These are phyloP conservation scores for Pseudococcus jackbeardsleyi DNA, from an alignment of 2,888 invertebrate genomes.

Conservation along the genomic window DNA sequence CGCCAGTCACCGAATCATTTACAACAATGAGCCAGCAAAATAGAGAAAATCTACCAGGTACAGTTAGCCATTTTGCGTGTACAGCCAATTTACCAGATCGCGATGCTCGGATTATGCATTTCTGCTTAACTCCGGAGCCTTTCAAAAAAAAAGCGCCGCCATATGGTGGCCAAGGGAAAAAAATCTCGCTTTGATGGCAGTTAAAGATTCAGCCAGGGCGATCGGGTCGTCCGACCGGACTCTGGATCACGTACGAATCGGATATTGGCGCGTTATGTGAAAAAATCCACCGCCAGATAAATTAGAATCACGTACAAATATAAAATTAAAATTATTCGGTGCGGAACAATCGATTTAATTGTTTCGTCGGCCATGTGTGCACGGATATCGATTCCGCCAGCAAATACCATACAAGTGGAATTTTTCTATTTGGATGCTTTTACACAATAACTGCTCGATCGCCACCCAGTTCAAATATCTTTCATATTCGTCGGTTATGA, in stretches of 20 bases:
- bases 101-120: slow-evolving; percentile 20
- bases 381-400: neutral
- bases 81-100: slow-evolving; percentile 30
- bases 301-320: slow-evolving; percentile 57
- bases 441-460: neutral
- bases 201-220: neutral
- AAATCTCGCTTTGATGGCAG: neutral
- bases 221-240: neutral
- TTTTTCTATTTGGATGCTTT: neutral
- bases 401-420: neutral
- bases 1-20: slow-evolving; percentile 49
- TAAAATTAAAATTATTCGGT: slow-evolving; percentile 52
- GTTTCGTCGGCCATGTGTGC: slow-evolving; percentile 48
- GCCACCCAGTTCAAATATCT: neutral
- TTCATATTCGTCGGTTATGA: slow-evolving; percentile 21
- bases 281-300: slow-evolving; percentile 20
- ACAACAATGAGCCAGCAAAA: slow-evolving; percentile 53
- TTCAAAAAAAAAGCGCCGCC: slow-evolving; percentile 16
- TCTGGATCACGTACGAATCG: slow-evolving; percentile 27
- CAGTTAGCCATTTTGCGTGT: slow-evolving; percentile 4
- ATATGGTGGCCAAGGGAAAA: neutral
- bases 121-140: neutral
- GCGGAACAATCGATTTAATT: slow-evolving; percentile 60
- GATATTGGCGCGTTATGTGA: slow-evolving; percentile 4
- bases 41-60: slow-evolving; percentile 7